Conservation (phyloP, 2,797 vertebrate species). For the Taenioides sp. region DNA sequence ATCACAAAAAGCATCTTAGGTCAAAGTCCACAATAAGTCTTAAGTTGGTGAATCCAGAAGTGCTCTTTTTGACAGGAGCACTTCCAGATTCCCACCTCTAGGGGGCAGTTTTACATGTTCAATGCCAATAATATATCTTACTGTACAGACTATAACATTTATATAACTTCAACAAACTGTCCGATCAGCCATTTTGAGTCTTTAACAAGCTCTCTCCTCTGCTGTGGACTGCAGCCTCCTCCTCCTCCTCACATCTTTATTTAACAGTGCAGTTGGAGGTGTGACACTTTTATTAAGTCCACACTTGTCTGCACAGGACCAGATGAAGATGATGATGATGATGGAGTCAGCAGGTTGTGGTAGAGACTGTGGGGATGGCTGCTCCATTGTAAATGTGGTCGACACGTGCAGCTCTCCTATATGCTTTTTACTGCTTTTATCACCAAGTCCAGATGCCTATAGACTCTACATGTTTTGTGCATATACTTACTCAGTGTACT, state of each 20-base stretch:
- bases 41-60: too few relatives aligned
- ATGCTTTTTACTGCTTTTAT: constrained; percentile 46
- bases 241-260: constrained; percentile 40
- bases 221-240: constrained; percentile 28
- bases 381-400: constrained; percentile 48
- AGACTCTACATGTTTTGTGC: neutral
- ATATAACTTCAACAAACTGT: neutral
- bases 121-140: too few relatives aligned
- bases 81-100: too few relatives aligned
- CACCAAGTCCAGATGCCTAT: constrained; percentile 54
- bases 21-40: too few relatives aligned
- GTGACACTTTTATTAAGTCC: constrained; percentile 66
- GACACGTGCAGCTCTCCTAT: constrained; percentile 40
- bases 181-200: constrained; percentile 26
- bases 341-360: constrained; percentile 61
- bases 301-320: constrained; percentile 37
- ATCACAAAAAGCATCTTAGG: too few relatives aligned
- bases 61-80: too few relatives aligned
- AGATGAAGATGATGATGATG: constrained; percentile 46
- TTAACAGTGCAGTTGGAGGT: constrained; percentile 57
- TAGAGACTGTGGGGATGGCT: constrained; percentile 53
- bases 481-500: too few relatives aligned
- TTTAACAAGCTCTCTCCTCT: constrained; percentile 35
- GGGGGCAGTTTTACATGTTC: too few relatives aligned
- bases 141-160: neutral